Evolutionary conservation across 2,113 vertebrate species (phyloP), one percentile per base, ranked within the genome.

Genomic region (Elaphurus davidianus): DNA sequence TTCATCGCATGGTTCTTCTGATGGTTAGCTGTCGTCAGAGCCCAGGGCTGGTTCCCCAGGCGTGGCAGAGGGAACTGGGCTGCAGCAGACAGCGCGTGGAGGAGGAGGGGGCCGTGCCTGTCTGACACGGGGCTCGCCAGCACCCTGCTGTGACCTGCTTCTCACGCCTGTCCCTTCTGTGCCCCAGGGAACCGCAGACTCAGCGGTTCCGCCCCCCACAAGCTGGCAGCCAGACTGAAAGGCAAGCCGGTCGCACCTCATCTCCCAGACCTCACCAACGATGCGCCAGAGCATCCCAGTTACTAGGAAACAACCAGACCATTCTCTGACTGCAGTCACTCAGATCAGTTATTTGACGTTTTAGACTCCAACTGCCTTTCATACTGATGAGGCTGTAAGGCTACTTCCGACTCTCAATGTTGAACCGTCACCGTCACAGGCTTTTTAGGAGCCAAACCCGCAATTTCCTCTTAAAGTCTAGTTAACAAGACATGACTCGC

Each of bases 401-500:
- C 90, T 45, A 45, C 79, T 81, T 76, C 64, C 6, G 76, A 40
- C 60, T 43, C 78, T 78, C 25, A 33, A 5, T 79, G 84, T 25
- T 81, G 81, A 93, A 30, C 84, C 74, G 78, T 88, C 91, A 57
- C 23, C 1, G 6, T 55, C 78, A 89, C 5, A 60, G 74, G 52
- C 90, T 52, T 96, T 78, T 59, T 23, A 91, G 40, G 93, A 86
- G 78, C 54, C 54, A 93, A 86, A 45, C 82, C 95, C 78, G 50
- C 60, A 47, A 97, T 95, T 74, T 98, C 94, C 87, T 92, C 87
- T 67, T 82, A 91, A 71, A n/a, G 83, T 95, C 94, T 81, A 33
- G 52, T 93, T 87, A 87, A 85, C 74, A 2, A 76, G 96, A 97
- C 90, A 62, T 33, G 97, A 54, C 79, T 21, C 36, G 9, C 40